Evolutionary conservation across 2,888 invertebrate species (phyloP).

Genomic region (Brenthis hecate): DNA sequence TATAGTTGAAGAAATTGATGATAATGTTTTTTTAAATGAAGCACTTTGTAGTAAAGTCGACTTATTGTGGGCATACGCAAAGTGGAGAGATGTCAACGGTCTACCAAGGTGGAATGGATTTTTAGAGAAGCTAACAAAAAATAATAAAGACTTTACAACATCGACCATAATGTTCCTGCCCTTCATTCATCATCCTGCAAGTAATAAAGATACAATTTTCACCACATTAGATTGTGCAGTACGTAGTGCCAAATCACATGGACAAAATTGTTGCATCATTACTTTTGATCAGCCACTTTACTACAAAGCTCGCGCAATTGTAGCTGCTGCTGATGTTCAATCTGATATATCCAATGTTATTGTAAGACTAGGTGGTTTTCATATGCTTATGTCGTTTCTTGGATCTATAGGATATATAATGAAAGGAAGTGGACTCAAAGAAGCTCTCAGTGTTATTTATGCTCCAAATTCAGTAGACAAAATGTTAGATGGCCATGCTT

Average conservation of each 20-base stretch:
- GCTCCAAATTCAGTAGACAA: conserved; percentile 36
- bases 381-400: conserved; percentile 55
- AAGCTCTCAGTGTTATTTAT: conserved; percentile 46
- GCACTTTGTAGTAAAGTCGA: not conserved
- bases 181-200: conserved; percentile 47
- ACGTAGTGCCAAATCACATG: conserved; percentile 32
- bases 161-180: conserved; percentile 13
- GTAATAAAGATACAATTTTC: conserved; percentile 46
- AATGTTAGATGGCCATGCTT: conserved; percentile 39
- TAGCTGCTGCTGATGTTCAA: conserved; percentile 29
- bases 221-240: conserved; percentile 46
- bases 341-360: conserved; percentile 21
- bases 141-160: conserved; percentile 15
- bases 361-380: conserved; percentile 39
- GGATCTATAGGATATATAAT: conserved; percentile 57
- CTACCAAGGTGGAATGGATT: conserved; percentile 27
- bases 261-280: conserved; percentile 42
- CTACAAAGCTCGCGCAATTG: conserved; percentile 50
- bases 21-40: conserved; percentile 17
- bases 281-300: conserved; percentile 54
- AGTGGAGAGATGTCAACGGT: not conserved
- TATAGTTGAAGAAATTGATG: conserved; percentile 39
- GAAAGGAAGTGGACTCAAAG: conserved; percentile 57
- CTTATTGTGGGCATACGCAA: not conserved
- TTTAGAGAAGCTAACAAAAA: conserved; percentile 3